Conservation (phyloP, 2,113 vertebrate species). For the Oreochromis tanganicae region DNA sequence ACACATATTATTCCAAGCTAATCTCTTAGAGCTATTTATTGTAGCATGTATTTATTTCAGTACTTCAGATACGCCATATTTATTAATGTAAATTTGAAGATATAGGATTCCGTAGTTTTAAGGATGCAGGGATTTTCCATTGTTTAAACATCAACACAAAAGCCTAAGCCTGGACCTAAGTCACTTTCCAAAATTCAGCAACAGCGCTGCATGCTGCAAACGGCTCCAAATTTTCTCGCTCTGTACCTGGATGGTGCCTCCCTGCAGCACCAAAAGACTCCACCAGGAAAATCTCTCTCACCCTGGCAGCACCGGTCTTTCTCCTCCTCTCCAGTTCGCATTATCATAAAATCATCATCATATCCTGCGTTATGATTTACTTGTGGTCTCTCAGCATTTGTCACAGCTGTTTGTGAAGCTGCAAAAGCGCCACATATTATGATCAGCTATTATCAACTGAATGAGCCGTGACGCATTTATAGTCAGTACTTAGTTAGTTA, state of each 20-base stretch:
- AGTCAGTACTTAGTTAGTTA: no score
- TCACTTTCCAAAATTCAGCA: not conserved
- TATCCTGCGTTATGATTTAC: not conserved
- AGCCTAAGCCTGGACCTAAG: not conserved
- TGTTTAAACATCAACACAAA: not conserved
- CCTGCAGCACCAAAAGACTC: not conserved
- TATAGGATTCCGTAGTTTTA: not conserved
- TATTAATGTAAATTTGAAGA: not conserved
- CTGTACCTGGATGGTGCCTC: accelerated
- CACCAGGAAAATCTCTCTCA: accelerated
- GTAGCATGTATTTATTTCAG: accelerated
- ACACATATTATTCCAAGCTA: not conserved
- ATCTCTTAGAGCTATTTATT: not conserved
- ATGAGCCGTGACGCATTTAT: not conserved
- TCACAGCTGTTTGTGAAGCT: not conserved
- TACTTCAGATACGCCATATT: accelerated
- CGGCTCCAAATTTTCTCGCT: not conserved
- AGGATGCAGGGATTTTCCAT: not conserved
- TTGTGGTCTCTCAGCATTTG: not conserved
- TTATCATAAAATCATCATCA: not conserved
- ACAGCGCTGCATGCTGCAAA: accelerated
- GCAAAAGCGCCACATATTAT: no score
- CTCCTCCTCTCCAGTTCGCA: accelerated
- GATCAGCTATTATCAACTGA: not conserved
- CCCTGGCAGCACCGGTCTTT: not conserved